Evolutionary conservation across 2,888 invertebrate genomes (phyloP).

Genomic region (Bhutanitis thaidina): DNA sequence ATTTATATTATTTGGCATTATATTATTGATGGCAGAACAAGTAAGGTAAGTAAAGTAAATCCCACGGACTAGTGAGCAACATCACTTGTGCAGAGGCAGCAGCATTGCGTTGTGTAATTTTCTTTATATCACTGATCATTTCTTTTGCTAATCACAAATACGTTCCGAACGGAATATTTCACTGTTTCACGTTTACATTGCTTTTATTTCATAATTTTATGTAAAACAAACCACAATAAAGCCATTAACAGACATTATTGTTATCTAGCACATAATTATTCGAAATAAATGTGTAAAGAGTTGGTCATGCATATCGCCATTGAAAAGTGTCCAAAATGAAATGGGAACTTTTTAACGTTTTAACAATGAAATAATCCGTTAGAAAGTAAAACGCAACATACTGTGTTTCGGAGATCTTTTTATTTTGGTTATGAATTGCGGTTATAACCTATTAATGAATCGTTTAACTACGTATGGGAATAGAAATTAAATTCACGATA

Average conservation of each 20-base stretch:
- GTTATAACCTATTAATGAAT: not conserved
- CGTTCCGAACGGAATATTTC: too few species aligned
- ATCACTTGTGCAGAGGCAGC: too few species aligned
- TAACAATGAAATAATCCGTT: not conserved
- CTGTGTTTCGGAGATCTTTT: not conserved
- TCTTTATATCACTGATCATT: too few species aligned
- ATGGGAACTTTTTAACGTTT: not conserved
- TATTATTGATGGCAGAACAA: too few species aligned
- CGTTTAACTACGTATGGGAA: not conserved
- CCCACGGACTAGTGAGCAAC: too few species aligned
- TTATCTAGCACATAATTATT: not conserved
- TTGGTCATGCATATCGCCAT: not conserved
- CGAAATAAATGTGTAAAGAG: not conserved
- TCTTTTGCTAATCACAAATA: too few species aligned
- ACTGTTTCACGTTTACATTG: too few species aligned
- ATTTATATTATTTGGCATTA: too few species aligned
- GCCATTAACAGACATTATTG: not conserved
- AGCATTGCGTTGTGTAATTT: too few species aligned
- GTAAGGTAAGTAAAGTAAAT: too few species aligned
- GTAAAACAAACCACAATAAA: not conserved
- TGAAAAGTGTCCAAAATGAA: not conserved
- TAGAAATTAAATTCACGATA: not conserved
- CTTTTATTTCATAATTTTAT: too few species aligned
- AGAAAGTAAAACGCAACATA: not conserved
- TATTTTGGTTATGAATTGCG: not conserved